These are phyloP conservation scores for Lophochroa leadbeateri DNA, from an alignment of 2,113 vertebrate genomes.

Conservation along the genomic window DNA sequence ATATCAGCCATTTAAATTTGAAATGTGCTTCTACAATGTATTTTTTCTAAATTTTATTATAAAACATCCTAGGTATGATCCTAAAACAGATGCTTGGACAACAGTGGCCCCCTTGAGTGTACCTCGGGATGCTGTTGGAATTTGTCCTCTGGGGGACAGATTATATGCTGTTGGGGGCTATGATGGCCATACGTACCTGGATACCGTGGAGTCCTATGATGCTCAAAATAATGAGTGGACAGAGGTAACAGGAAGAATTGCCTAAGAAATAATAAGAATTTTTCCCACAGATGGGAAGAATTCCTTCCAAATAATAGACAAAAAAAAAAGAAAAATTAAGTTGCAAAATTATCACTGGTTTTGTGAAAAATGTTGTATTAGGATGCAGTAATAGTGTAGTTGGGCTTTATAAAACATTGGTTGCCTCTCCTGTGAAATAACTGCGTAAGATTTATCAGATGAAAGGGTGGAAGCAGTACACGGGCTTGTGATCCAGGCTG, in stretches of 20 bases:
- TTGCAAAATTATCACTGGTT: fast-evolving
- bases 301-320: fast-evolving
- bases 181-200: slow-evolving; percentile 91
- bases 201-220: slow-evolving; percentile 93
- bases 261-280: fast-evolving
- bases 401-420: background rate
- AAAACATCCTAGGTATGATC: slow-evolving; percentile 84
- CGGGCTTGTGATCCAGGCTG: fast-evolving
- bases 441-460: fast-evolving
- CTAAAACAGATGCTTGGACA: slow-evolving; percentile 94
- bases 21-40: background rate
- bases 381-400: background rate
- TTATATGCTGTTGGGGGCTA: slow-evolving; percentile 94
- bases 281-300: background rate
- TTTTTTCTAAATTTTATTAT: background rate
- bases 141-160: slow-evolving; percentile 90
- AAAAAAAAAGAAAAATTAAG: fast-evolving
- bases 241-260: slow-evolving; percentile 77
- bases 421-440: background rate
- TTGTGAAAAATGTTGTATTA: fast-evolving
- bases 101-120: slow-evolving; percentile 90
- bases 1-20: background rate
- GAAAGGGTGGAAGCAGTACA: background rate
- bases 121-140: slow-evolving; percentile 90
- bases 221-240: slow-evolving; percentile 96